phyloP scores from a whole-genome alignment of 2,113 vertebrate species.

The Sphyrna mokarran region DNA sequence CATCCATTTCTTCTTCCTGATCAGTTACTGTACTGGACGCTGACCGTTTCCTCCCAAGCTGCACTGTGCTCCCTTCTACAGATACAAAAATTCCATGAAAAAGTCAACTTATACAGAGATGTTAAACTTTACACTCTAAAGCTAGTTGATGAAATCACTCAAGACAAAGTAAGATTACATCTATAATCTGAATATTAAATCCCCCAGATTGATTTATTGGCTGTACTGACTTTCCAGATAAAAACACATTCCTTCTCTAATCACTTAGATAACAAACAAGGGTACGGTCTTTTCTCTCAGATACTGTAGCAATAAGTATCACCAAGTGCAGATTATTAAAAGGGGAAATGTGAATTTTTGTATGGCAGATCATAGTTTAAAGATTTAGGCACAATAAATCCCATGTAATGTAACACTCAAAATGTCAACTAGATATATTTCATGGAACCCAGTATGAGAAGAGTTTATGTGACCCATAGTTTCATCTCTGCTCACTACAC shows the following conservation, averaged over 20 bases:
- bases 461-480: background rate
- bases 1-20: constrained; percentile 31
- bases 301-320: background rate
- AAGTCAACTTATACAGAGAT: background rate
- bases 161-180: background rate
- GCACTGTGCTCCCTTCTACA: background rate
- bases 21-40: background rate
- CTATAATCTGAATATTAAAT: background rate
- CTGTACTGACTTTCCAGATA: background rate
- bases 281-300: background rate
- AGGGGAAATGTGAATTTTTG: background rate
- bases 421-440: background rate
- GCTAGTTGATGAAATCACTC: background rate
- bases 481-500: background rate
- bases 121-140: background rate
- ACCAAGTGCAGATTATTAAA: background rate
- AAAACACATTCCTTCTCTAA: background rate
- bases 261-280: background rate
- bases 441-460: background rate
- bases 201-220: background rate
- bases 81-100: background rate
- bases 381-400: background rate
- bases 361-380: background rate
- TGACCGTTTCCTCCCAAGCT: constrained; percentile 14
- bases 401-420: background rate